Evolutionary conservation across 2,888 invertebrate species (phyloP).

Genomic region (Elysia crispata): DNA sequence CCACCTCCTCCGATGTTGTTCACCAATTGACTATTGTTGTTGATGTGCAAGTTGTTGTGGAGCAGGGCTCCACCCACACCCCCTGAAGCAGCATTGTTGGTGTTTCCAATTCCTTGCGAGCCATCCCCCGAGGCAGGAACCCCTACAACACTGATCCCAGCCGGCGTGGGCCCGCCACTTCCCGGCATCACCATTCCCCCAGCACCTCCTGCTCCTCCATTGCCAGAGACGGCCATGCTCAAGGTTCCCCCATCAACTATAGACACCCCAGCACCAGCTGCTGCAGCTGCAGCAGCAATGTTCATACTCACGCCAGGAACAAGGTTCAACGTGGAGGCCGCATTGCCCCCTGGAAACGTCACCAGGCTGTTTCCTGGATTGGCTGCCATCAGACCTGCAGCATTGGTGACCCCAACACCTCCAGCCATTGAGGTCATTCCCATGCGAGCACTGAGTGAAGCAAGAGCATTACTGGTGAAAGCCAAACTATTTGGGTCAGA

Average conservation of each 20-base stretch:
- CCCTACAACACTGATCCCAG: constrained; percentile 17
- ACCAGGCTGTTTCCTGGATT: constrained; percentile 41
- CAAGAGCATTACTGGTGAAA: constrained; percentile 48
- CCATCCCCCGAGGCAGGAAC: background rate
- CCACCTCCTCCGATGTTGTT: constrained; percentile 19
- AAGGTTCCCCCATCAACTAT: constrained; percentile 43
- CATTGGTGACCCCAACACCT: background rate
- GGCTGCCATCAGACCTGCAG: constrained; percentile 34
- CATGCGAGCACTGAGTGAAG: constrained; percentile 46
- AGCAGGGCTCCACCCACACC: no score
- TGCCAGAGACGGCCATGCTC: constrained; percentile 41
- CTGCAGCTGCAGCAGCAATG: background rate
- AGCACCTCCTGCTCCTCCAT: constrained; percentile 9
- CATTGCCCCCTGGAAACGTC: constrained; percentile 40
- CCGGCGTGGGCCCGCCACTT: constrained; percentile 34
- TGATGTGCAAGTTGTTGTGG: constrained; percentile 46
- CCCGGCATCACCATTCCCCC: constrained; percentile 45
- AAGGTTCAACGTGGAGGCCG: constrained; percentile 33
- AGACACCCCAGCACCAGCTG: constrained; percentile 37
- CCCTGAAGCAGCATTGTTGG: background rate
- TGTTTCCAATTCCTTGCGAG: background rate
- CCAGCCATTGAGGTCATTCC: constrained; percentile 47
- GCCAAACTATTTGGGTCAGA: constrained; percentile 47
- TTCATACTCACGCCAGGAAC: constrained; percentile 46
- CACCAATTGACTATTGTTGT: constrained; percentile 21